Percentiles rank a stretch among this genome's conserved stretches.
Conservation (phyloP, 2,113 vertebrate genomes). For the Crotophaga sulcirostris region DNA sequence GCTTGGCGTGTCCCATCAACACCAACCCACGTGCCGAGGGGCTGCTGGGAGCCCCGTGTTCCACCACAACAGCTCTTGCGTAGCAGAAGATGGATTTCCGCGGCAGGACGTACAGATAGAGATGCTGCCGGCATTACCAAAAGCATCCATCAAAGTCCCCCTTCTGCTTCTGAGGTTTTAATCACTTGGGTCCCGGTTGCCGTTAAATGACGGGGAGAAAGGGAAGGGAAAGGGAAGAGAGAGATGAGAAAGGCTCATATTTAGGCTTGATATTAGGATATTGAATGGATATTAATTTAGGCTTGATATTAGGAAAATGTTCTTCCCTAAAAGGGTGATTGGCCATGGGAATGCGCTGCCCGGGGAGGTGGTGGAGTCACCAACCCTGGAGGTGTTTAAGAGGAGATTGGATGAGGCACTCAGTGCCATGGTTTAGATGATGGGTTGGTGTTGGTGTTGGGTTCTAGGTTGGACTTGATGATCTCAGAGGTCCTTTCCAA, state of each 20-base stretch:
- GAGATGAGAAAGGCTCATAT: neutral
- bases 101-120: neutral
- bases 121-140: neutral
- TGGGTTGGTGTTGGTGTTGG: no score
- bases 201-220: neutral
- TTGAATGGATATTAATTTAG: no score
- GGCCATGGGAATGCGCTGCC: no score
- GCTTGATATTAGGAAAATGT: no score
- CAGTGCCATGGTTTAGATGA: no score
- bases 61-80: neutral
- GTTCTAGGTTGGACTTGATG: no score
- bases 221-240: neutral
- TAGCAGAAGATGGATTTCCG: constrained; percentile 9
- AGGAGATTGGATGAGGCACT: no score
- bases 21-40: neutral
- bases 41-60: neutral
- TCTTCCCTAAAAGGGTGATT: no score
- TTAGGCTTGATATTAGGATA: no score
- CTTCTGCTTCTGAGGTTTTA: neutral
- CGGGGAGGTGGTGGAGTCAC: no score
- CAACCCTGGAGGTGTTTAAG: no score
- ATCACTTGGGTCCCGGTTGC: neutral
- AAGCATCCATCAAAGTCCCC: neutral
- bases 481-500: no score
- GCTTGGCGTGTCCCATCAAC: neutral